A percentile compares a stretch with the other conserved stretches of the same genome.
Evolutionary conservation across 2,113 vertebrate genomes (phyloP).

Genomic region (Anarhynchus alexandrinus): DNA sequence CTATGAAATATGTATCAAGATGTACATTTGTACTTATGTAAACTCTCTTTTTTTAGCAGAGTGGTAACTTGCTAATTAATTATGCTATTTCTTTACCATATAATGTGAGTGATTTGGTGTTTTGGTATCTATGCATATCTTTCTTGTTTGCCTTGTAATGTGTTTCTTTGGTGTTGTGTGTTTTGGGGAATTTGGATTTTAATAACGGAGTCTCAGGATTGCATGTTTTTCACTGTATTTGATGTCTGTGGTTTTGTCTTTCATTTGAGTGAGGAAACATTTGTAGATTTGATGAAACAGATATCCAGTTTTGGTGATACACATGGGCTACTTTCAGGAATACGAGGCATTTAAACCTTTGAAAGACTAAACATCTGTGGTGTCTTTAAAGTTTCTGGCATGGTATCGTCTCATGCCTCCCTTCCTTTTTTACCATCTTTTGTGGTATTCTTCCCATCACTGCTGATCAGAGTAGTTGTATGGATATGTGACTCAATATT

Average conservation of each 20-base stretch:
- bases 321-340: not conserved
- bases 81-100: not conserved
- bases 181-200: not conserved
- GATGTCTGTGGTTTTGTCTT: not conserved
- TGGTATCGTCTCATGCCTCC: not conserved
- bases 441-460: not conserved
- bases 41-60: not conserved
- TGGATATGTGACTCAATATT: not conserved
- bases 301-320: not conserved
- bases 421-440: not conserved
- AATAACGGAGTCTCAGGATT: not conserved
- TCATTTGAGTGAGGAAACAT: not conserved
- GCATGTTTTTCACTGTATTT: not conserved
- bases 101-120: not conserved
- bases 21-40: not conserved
- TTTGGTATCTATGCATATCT: not conserved
- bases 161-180: not conserved
- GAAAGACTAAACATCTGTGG: not conserved
- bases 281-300: not conserved
- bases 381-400: not conserved
- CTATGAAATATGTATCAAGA: not conserved
- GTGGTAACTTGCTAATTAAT: not conserved
- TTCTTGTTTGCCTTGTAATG: not conserved
- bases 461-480: not conserved
- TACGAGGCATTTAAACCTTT: not conserved